Evolutionary conservation across 2,113 vertebrate genomes (phyloP), one percentile per base, ranked within the genome.

Genomic region (Menura novaehollandiae): DNA sequence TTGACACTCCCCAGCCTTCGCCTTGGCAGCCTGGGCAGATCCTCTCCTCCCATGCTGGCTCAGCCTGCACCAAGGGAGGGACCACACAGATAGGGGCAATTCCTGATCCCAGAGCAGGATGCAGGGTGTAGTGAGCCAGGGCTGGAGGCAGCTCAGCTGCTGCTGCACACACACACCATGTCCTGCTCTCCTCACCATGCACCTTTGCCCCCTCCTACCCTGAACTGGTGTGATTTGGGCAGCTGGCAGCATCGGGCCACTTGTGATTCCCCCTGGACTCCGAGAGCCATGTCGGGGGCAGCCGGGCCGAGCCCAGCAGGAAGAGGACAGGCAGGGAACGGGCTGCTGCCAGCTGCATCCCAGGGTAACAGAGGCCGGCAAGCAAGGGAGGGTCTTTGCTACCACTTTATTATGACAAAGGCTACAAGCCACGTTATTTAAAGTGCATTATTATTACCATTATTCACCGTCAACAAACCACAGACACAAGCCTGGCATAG

Each of bases 321-420:
- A 44, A 72, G 75, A 33, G 43, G 14, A 46, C 15, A 15, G 52
- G 6, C 24, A 53, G 53, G 47, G 71, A 6, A 5, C 0, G 5
- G 3, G 51, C 56, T 4, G 1, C 64, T 53, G 56, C 32, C 44
- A 9, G 68, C 72, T 19, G 72, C 43, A 37, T 55, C n/a, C 27
- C 0, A 1, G 26, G 46, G 39, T 46, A 35, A 96, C 5, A 74
- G 64, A 94, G 41, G 32, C 43, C 81, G 79, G 53, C 13, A 6
- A 52, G 7, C 21, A 3, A 15, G 2, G 28, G 49, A 69, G 41
- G 44, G 60, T 77, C 71, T 85, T 96, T 7, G 74, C 98, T 97
- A 96, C 95, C 96, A 95, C 97, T 98, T 98, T 98, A 98, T 98
- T 98, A 87, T 83, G 95, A 95, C 95, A 96, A 97, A 98, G 96